Evolutionary conservation across 2,113 vertebrate genomes (phyloP).

Genomic region (Eudyptes chrysolophus): DNA sequence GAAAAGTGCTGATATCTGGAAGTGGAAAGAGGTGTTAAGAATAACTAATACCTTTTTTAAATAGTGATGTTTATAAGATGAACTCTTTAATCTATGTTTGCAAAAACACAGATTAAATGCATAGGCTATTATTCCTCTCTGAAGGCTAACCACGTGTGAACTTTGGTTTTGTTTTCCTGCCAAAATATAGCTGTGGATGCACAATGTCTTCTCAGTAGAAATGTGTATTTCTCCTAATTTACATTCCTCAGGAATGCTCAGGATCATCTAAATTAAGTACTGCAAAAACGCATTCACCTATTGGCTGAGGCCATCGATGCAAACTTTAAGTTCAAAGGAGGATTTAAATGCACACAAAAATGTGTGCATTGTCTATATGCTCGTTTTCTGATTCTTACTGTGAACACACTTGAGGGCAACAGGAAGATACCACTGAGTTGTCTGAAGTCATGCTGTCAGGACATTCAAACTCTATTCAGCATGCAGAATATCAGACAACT

Average conservation of each 20-base stretch:
- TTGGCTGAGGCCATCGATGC: neutral
- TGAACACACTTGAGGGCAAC: neutral
- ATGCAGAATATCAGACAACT: neutral
- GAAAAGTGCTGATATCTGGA: neutral
- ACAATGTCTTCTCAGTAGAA: neutral
- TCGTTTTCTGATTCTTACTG: neutral
- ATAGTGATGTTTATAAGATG: neutral
- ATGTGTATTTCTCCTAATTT: neutral
- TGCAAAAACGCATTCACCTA: neutral
- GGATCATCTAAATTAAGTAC: neutral
- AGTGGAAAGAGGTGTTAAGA: neutral
- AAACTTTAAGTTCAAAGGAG: neutral
- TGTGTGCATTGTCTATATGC: neutral
- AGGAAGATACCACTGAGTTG: neutral
- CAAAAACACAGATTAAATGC: neutral
- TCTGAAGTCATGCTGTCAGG: neutral
- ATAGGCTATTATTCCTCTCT: neutral
- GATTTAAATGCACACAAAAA: neutral
- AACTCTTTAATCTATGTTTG: neutral
- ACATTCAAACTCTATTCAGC: neutral
- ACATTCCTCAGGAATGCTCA: neutral
- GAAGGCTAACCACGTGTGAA: neutral
- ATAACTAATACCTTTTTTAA: neutral
- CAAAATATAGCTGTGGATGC: neutral
- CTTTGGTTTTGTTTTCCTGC: neutral